phyloP scores from a whole-genome alignment of 2,797 vertebrate species.

The Microctenopoma lineatum region DNA sequence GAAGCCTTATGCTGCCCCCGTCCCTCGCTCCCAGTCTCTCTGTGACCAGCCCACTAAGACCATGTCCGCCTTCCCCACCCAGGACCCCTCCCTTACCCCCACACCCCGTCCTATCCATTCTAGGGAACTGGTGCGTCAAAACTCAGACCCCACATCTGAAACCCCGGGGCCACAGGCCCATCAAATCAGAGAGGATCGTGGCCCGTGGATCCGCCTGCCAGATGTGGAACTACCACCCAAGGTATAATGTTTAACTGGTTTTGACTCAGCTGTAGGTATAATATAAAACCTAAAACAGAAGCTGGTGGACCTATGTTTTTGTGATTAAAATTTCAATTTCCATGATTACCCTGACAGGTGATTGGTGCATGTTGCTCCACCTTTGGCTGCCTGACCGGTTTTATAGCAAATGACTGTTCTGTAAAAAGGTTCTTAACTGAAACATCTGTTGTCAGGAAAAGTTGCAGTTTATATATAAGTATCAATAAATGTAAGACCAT shows the following conservation, averaged over 20 bases:
- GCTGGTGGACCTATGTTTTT: background rate
- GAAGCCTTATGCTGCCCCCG: slow-evolving; percentile 92
- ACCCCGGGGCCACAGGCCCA: slow-evolving; percentile 83
- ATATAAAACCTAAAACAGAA: background rate
- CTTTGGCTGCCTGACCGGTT: background rate
- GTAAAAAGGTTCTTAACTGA: background rate
- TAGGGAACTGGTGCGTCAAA: slow-evolving; percentile 90
- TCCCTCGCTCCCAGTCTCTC: slow-evolving; percentile 94
- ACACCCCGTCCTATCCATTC: slow-evolving; percentile 84
- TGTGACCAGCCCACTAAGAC: slow-evolving; percentile 94
- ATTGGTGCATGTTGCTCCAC: background rate
- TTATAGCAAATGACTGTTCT: background rate
- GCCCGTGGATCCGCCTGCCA: slow-evolving; percentile 90
- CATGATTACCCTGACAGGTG: background rate
- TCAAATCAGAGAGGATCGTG: slow-evolving; percentile 83
- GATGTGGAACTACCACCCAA: slow-evolving; percentile 88
- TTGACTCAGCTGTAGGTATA: background rate
- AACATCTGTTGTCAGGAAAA: background rate
- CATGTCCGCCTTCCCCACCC: slow-evolving; percentile 92
- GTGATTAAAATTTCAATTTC: background rate
- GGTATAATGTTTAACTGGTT: slow-evolving; percentile 49
- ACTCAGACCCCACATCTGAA: slow-evolving; percentile 94
- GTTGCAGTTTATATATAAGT: background rate
- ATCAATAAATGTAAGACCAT: slow-evolving; percentile 4
- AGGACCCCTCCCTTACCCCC: slow-evolving; percentile 87